phyloP scores from a whole-genome alignment of 2,797 vertebrate genomes.

The Acanthurus leucopareius region DNA sequence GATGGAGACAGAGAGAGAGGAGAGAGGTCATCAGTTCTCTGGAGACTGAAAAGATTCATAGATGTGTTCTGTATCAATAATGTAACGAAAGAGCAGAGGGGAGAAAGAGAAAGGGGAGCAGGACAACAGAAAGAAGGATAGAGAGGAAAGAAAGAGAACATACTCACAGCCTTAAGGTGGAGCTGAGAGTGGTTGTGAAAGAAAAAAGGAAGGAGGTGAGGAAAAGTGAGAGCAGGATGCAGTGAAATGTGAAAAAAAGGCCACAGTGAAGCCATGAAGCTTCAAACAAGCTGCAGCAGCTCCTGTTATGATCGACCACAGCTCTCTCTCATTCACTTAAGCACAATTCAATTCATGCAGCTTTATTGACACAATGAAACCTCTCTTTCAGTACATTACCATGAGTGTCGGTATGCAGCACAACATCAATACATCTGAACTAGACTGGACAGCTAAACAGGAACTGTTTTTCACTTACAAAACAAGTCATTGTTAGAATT shows the following conservation, averaged over 20 bases:
- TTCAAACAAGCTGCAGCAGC: conserved; percentile 14
- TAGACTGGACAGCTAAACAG: no score
- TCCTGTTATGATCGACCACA: conserved; percentile 24
- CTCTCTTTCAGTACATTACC: conserved; percentile 19
- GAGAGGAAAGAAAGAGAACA: background rate
- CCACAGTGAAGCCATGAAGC: conserved; percentile 20
- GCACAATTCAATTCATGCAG: conserved; percentile 24
- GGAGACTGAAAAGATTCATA: conserved; percentile 48
- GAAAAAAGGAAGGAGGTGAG: background rate
- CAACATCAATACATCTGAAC: no score
- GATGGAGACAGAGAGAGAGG: background rate
- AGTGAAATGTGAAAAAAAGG: conserved; percentile 25
- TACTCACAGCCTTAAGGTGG: conserved; percentile 9
- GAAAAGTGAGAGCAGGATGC: conserved; percentile 1
- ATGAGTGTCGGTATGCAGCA: background rate
- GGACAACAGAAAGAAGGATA: background rate
- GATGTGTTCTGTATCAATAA: conserved; percentile 63
- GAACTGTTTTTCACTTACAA: no score
- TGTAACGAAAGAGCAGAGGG: conserved; percentile 33
- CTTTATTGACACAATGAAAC: conserved; percentile 31
- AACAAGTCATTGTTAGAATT: no score
- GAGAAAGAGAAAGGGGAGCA: background rate
- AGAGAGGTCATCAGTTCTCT: conserved; percentile 49
- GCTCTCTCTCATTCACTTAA: conserved; percentile 17
- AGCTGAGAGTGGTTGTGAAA: background rate